Conservation (phyloP, 2,888 invertebrate species). For the Lithosia quadra region DNA sequence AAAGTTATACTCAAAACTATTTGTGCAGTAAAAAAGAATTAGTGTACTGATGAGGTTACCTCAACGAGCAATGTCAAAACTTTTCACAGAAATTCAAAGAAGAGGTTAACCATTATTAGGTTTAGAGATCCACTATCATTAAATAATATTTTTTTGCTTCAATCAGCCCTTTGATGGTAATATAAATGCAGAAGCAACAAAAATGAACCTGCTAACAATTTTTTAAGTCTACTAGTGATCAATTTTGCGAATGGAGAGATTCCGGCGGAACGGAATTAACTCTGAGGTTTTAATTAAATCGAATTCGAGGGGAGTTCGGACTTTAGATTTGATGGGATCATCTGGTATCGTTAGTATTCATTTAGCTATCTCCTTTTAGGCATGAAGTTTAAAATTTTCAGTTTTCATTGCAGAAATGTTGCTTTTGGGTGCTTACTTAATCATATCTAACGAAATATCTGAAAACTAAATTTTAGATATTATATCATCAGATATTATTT, state of each 20-base stretch:
- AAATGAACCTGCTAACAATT: conserved; percentile 47
- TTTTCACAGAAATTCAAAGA: too few species aligned
- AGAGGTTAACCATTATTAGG: too few species aligned
- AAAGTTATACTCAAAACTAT: too few species aligned
- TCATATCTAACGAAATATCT: too few species aligned
- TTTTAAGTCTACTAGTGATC: conserved; percentile 47
- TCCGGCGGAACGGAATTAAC: conserved; percentile 58
- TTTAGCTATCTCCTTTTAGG: conserved; percentile 48
- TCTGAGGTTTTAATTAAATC: conserved; percentile 69
- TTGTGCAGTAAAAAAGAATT: too few species aligned
- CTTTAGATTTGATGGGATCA: conserved; percentile 53
- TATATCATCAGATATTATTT: too few species aligned
- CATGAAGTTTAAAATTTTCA: conserved; percentile 25
- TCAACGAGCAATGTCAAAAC: too few species aligned
- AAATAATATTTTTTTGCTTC: too few species aligned
- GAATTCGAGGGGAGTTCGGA: conserved; percentile 50
- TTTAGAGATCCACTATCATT: too few species aligned
- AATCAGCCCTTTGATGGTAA: too few species aligned
- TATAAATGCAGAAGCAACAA: conserved; percentile 31
- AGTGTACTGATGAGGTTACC: too few species aligned
- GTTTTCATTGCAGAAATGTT: conserved; percentile 22
- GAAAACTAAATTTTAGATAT: too few species aligned
- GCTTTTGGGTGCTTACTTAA: conserved; percentile 19
- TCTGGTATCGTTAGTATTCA: conserved; percentile 52
- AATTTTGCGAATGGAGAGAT: conserved; percentile 52